Conservation (phyloP, 2,113 vertebrate genomes). For the Sceloporus tristichus region DNA sequence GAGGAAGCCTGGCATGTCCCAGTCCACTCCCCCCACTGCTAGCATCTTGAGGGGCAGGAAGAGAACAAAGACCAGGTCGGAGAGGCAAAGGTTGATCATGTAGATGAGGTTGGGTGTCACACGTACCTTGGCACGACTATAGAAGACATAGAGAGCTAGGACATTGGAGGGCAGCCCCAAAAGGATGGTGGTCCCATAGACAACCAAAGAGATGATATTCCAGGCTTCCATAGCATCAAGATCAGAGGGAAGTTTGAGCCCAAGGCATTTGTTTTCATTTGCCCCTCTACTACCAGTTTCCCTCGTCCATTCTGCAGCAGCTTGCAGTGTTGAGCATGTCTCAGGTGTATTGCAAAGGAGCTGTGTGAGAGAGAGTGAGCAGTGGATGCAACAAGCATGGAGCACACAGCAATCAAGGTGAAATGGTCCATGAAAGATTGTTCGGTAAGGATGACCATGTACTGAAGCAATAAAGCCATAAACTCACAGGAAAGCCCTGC, state of each 20-base stretch:
- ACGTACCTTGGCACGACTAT: constrained; percentile 81
- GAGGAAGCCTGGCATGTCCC: constrained; percentile 78
- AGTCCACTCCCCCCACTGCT: constrained; percentile 76
- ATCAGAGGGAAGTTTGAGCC: constrained; percentile 12
- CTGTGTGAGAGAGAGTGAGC: neutral
- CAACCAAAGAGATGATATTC: constrained; percentile 72
- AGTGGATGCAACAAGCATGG: neutral
- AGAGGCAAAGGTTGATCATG: constrained; percentile 89
- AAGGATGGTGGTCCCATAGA: constrained; percentile 86
- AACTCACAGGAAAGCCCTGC: constrained; percentile 1
- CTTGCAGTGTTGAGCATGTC: neutral
- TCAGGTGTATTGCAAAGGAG: neutral
- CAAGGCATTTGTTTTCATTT: neutral
- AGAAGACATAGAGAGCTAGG: constrained; percentile 86
- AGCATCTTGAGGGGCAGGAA: constrained; percentile 89
- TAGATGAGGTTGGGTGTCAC: constrained; percentile 87
- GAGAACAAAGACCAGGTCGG: constrained; percentile 86
- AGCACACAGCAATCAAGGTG: neutral
- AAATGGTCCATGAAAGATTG: constrained; percentile 41
- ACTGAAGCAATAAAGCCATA: constrained; percentile 32
- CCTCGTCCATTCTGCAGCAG: neutral
- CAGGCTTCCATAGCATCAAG: constrained; percentile 40
- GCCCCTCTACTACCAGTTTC: neutral
- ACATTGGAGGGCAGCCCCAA: constrained; percentile 86
- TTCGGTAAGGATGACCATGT: neutral